Evolutionary conservation across 2,888 invertebrate species (phyloP), one percentile per base, ranked within the genome.

Genomic region (Eugnorisma glareosa): DNA sequence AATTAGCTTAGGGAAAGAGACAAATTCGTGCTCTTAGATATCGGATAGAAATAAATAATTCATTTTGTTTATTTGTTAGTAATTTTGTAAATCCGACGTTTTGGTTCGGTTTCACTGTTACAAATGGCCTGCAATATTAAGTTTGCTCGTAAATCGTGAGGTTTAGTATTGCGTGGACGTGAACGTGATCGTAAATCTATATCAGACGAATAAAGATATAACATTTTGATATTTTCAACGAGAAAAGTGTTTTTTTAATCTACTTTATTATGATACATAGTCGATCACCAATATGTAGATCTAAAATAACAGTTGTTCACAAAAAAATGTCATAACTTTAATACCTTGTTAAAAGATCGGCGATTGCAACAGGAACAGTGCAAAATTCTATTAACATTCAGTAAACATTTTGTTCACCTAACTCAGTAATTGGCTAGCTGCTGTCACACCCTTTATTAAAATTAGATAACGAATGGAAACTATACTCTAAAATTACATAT

Each of bases 1-100:
- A 95, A 95, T 95, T 94, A 94, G 93, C 86, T 88, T 86, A 88
- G 88, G 87, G 83, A 86, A 89, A 84, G 83, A 90, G 94, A 94
- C 94, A 94, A 94, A 95, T 95, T 94, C 86, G 87, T 88, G 89
- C 75, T 75, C 92, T 86, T 67, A 79, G 84, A 85, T 77, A 81
- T 75, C 77, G 68, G 63, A 78, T 73, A 82, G 87, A 89, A 89
- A 90, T 86, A 86, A 85, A 88, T 89, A 81, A 88, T 89, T 88
- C 81, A 85, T 87, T 86, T 84, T 77, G 74, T 84, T 83, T 83
- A 81, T 88, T 84, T 84, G 77, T 81, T 78, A 43, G 74, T 71
- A 70, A 85, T 80, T 88, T 88, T 86, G 86, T 85, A 73, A 75
- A 75, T 73, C 51, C 66, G 67, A 77, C 63, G 77, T 79, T 86